Base-by-base conservation (phyloP, 2,888 invertebrate genomes). In the Lobophora halterata region DNA sequence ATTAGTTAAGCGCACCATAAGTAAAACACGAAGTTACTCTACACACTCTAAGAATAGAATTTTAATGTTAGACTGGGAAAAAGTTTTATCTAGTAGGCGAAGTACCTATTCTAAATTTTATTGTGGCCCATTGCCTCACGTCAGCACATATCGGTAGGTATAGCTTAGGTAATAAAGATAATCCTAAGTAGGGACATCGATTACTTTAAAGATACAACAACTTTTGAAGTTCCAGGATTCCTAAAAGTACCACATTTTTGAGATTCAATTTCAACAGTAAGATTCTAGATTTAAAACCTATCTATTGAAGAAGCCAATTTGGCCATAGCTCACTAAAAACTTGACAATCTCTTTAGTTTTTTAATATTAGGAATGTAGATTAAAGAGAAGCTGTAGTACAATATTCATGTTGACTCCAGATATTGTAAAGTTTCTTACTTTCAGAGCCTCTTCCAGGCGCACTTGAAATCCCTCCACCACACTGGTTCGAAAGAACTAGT, bases 171-270 rank as follows among this genome's bases (percentile, higher is more conserved):
- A 10, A n/a, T 32, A 20, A 11, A n/a, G 8, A 24, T 10, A 5
- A 16, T 19, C 31, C 13, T 18, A 21, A 17, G 21, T 27, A 23
- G 8, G 16, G 30, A 31, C 35, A 27, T 19, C 10, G 9, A 42
- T 36, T 24, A 29, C 11, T 33, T 20, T 32, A 34, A 31, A 26
- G 11, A 17, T 25, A 31, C 30, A 40, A 38, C 40, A 40, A 44
- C 32, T 44, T 39, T 35, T 26, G 26, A 41, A 48, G 41, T 38
- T 44, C 27, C 31, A 33, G 41, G 36, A 38, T 12, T 26, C 40
- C 31, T 35, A 39, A 26, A 31, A 36, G 10, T 39, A 47, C 34
- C 43, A 38, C 28, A 26, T 48, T 34, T 31, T 20, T 25, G 8
- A 14, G 5, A 20, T 25, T 40, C 30, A 33, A 20, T 25, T 28